Percentiles rank a stretch among this genome's conserved stretches.
These are phyloP conservation scores for Gyrodactylus salaris DNA, from an alignment of 1,140 invertebrate genomes.

Conservation along the genomic window DNA sequence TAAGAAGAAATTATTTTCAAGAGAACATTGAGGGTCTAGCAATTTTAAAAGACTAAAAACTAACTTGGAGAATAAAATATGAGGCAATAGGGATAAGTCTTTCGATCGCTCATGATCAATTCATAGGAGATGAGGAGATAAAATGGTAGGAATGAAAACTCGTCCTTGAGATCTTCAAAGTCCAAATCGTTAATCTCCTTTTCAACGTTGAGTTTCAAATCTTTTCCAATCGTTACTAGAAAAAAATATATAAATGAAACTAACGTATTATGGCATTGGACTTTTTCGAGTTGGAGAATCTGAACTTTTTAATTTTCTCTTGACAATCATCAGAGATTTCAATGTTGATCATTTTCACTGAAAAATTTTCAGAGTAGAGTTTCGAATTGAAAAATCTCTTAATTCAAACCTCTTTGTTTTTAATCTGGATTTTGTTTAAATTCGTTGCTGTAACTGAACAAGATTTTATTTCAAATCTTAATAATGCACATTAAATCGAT, in stretches of 20 bases:
- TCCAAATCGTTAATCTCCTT: neutral
- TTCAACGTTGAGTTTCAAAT: neutral
- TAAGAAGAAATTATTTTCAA: no score
- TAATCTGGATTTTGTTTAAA: no score
- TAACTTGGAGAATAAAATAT: neutral
- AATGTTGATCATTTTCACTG: no score
- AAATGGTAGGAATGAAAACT: neutral
- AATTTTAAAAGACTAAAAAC: no score
- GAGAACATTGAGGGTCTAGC: no score
- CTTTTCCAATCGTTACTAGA: neutral
- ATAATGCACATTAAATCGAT: slow-evolving; percentile 72
- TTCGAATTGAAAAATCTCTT: no score
- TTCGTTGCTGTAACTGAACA: no score
- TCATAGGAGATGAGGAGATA: slow-evolving; percentile 4
- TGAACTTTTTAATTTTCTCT: neutral
- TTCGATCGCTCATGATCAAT: neutral
- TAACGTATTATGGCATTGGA: neutral
- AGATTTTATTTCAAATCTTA: no score
- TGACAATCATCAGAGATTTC: neutral
- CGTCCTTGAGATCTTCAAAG: neutral
- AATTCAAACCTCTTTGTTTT: no score
- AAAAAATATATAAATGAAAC: neutral
- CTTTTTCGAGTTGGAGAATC: neutral
- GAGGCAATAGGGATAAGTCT: neutral
- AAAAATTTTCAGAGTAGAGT: no score